These are phyloP conservation scores for Notamacropus eugenii DNA, from an alignment of 2,797 vertebrate species.

Conservation along the genomic window DNA sequence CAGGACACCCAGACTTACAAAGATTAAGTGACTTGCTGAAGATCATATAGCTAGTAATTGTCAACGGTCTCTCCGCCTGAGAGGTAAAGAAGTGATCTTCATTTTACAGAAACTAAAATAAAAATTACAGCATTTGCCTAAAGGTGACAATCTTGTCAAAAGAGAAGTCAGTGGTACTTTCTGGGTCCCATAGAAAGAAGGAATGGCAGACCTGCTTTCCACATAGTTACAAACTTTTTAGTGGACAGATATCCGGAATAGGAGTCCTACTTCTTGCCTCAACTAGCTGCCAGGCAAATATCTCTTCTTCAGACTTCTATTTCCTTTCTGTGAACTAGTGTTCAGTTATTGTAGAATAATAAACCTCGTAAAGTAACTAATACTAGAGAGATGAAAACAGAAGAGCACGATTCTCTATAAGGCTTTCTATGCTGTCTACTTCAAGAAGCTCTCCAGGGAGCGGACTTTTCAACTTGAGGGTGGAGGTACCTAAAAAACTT, in stretches of 20 bases:
- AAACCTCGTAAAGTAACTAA: neutral
- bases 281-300: neutral
- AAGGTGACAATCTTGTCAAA: slow-evolving; percentile 23
- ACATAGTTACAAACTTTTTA: neutral
- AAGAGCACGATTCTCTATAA: neutral
- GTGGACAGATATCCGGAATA: neutral
- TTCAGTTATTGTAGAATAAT: neutral
- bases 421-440: slow-evolving; percentile 19
- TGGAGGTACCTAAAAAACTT: neutral
- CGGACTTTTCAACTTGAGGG: slow-evolving; percentile 37
- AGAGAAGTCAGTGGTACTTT: neutral
- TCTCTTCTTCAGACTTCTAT: neutral
- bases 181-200: neutral
- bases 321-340: neutral
- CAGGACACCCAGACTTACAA: neutral
- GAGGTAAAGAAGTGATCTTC: neutral
- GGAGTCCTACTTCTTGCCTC: too few relatives aligned
- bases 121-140: slow-evolving; percentile 2
- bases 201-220: neutral
- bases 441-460: slow-evolving; percentile 32
- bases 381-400: neutral
- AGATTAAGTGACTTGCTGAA: neutral
- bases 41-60: neutral
- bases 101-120: slow-evolving; percentile 27
- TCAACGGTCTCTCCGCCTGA: neutral